Base-by-base conservation (phyloP, 2,113 vertebrate genomes). In the Oophaga pumilio region DNA sequence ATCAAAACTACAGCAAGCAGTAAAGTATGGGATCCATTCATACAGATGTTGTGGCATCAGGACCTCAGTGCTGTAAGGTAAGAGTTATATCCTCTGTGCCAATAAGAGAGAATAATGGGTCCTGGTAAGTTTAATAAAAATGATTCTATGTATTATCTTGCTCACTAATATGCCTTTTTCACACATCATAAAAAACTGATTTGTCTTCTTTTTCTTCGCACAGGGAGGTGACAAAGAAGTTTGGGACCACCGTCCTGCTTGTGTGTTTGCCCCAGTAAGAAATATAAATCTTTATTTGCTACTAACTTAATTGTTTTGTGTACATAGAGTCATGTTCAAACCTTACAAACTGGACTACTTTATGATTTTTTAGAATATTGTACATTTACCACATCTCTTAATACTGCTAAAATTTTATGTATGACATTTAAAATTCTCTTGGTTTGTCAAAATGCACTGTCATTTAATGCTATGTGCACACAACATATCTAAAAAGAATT, bases 241-340 rank as follows among this genome's bases (percentile, higher is more conserved):
- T 62, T 78, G 85, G 14, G 96, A 97, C 89, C 73, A 88, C 87
- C 94, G 92, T 76, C 93, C 92, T 49, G 92, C 94, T 1, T 93
- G 92, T 13, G 91, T 97, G 52, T 97, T 98, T 87, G 97, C 97
- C 7, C 97, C 96, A 1, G 97, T 98, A 88, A 68, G 93, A 91
- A 81, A 87, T 82, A 66, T 17, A 8, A 33, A 7, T 71, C 14
- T 33, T 71, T 71, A 28, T 71, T 28, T 71, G 68, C 11, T 24
- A 13, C 22, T 14, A 0, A 0, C 66, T 14, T 28, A 69, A 69
- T 43, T 43, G 33, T 43, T 43, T 5, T 43, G 33, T 43, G 33
- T 43, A 43, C 33, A 43, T 43, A 43, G 3, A 43, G 33, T 4
- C 33, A 43, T 43, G 33, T 43, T 43, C 33, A 43, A 43, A 56